Base-by-base conservation (phyloP, 1,140 invertebrate species). In the Araneus ventricosus region DNA sequence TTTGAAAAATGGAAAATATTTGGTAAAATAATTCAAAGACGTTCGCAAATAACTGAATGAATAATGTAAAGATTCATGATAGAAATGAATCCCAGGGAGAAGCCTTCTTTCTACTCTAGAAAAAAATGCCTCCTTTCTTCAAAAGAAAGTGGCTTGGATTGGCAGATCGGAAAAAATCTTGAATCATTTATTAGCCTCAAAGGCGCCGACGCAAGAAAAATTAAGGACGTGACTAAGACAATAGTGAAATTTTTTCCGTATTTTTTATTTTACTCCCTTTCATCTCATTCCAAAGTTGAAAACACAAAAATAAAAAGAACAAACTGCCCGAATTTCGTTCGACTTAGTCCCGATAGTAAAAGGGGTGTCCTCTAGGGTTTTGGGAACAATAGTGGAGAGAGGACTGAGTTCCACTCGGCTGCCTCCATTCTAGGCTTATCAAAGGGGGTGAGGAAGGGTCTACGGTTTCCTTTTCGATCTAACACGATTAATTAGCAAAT, bases 141-240 rank as follows among this genome's bases (percentile, higher is more conserved):
- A 20, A 63, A 63, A 63, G 59, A 63, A 63, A n/a, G 59, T 4
- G 59, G 2, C 24, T 63, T n/a, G 59, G 22, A 63, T 63, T 63
- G 6, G n/a, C n/a, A 63, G 22, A 22, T 80, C 8, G 5, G 39
- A 80, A 80, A 79, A 80, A 80, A 80, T 80, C 39, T 80, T 80
- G 75, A 80, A 34, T 80, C 75, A 80, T 80, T 80, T 80, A 80
- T 80, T 80, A 37, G 75, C 34, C 39, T 80, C 75, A 80, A 80
- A 80, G 75, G 39, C 30, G 20, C 75, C 75, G 75, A 20, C 75
- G 34, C 75, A 80, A 5, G 75, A 80, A 80, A 30, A 80, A 80
- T 80, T 30, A 39, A 80, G 34, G 24, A 80, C 75, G 75, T 80
- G 75, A 80, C 75, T 80, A 80, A 80, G 75, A 80, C 75, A 80